phyloP scores from a whole-genome alignment of 2,888 invertebrate species.

The Heterodera filipjevi region DNA sequence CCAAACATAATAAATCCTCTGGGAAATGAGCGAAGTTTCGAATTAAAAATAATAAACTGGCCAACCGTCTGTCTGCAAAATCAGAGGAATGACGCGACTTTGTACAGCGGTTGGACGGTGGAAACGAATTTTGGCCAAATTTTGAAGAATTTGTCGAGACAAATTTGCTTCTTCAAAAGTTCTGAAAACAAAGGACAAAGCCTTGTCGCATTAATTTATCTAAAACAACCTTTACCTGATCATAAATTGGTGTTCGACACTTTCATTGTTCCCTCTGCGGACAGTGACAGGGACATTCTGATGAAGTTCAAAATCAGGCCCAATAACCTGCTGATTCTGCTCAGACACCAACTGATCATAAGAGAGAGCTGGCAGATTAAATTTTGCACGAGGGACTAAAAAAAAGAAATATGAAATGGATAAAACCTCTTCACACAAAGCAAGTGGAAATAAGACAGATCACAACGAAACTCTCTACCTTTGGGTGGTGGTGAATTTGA shows the following conservation, averaged over 20 bases:
- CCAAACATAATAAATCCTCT: slow-evolving; percentile 21
- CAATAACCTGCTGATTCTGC: slow-evolving; percentile 14
- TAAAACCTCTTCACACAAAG: no score
- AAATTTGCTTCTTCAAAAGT: slow-evolving; percentile 17
- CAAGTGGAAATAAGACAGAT: no score
- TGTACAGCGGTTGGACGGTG: slow-evolving; percentile 13
- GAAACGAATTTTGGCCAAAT: slow-evolving; percentile 11
- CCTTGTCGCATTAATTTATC: background rate
- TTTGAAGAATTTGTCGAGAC: background rate
- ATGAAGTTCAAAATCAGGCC: background rate
- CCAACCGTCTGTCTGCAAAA: slow-evolving; percentile 11
- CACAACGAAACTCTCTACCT: no score
- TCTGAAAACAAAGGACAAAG: background rate
- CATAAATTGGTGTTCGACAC: background rate
- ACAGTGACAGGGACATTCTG: background rate
- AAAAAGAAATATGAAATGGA: no score
- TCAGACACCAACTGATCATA: slow-evolving; percentile 9
- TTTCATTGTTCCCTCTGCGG: slow-evolving; percentile 11
- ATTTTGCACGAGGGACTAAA: slow-evolving; percentile 20
- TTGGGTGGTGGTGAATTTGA: no score
- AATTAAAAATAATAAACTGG: background rate
- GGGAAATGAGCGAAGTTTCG: background rate
- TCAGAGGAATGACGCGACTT: slow-evolving; percentile 22
- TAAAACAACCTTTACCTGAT: slow-evolving; percentile 2
- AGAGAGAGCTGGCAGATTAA: background rate